A percentile compares a stretch with the other conserved stretches of the same genome.
Conservation (phyloP, 2,113 vertebrate species). For the Onychostruthus taczanowskii region DNA sequence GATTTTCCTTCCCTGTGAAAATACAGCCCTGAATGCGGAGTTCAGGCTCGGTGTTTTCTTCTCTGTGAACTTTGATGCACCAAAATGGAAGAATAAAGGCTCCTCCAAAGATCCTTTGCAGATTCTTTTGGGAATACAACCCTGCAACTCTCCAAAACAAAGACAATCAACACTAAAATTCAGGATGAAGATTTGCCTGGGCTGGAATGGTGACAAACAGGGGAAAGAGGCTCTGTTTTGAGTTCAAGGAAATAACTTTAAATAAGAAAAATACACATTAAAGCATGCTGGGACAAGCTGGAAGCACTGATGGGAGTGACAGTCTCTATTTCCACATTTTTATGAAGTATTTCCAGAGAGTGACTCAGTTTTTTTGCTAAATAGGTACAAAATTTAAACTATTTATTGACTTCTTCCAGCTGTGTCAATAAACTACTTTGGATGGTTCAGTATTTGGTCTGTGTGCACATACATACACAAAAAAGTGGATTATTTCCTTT, state of each 20-base stretch:
- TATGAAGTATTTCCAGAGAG: neutral
- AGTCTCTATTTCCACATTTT: neutral
- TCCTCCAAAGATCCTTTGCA: neutral
- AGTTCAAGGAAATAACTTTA: neutral
- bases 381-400: neutral
- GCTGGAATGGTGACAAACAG: fast-evolving
- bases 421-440: neutral
- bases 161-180: neutral
- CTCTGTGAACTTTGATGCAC: neutral
- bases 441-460: neutral
- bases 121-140: neutral
- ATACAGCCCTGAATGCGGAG: neutral
- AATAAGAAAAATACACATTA: neutral
- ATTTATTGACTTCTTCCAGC: neutral
- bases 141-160: neutral
- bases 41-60: neutral
- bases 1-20: constrained; percentile 17
- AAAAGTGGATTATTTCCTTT: neutral
- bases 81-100: neutral
- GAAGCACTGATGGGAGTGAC: neutral
- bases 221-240: neutral
- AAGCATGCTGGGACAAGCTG: neutral
- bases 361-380: neutral
- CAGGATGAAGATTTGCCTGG: neutral
- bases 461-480: fast-evolving